Evolutionary conservation across 1,140 invertebrate species (phyloP).

Genomic region (Penaeus chinensis): DNA sequence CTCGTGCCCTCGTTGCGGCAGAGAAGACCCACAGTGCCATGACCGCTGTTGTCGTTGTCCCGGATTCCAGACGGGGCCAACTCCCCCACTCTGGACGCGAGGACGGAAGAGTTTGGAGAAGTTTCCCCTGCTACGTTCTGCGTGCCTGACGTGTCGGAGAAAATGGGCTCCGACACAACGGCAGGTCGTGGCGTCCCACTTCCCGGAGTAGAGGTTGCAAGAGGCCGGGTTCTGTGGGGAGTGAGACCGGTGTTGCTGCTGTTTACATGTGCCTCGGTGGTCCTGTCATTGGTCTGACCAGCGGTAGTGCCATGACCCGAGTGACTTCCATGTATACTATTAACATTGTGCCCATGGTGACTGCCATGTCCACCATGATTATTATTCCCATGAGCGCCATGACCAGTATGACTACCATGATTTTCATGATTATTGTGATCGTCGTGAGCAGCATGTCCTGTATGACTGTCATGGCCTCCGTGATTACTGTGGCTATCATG

Average conservation of each 20-base stretch:
- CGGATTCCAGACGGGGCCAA: neutral
- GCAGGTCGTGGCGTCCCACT: no score
- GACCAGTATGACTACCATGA: neutral
- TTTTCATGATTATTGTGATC: neutral
- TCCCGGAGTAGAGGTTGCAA: no score
- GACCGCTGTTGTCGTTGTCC: constrained; percentile 12
- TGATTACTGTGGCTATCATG: neutral
- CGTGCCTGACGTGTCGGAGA: no score
- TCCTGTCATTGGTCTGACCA: no score
- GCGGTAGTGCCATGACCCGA: neutral
- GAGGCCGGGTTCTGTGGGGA: no score
- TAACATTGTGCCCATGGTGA: neutral
- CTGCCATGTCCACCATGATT: neutral
- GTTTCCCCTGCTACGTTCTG: no score
- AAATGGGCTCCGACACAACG: no score
- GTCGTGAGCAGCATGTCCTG: neutral
- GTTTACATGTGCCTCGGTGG: no score
- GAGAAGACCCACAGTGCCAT: neutral
- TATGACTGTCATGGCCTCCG: neutral
- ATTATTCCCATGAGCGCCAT: neutral
- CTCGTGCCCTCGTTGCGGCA: neutral
- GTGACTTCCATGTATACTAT: neutral
- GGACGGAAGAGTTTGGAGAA: no score
- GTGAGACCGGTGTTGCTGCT: no score
- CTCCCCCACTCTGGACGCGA: neutral